Evolutionary conservation across 2,888 invertebrate species (phyloP).

Genomic region (Nymphalis polychloros): DNA sequence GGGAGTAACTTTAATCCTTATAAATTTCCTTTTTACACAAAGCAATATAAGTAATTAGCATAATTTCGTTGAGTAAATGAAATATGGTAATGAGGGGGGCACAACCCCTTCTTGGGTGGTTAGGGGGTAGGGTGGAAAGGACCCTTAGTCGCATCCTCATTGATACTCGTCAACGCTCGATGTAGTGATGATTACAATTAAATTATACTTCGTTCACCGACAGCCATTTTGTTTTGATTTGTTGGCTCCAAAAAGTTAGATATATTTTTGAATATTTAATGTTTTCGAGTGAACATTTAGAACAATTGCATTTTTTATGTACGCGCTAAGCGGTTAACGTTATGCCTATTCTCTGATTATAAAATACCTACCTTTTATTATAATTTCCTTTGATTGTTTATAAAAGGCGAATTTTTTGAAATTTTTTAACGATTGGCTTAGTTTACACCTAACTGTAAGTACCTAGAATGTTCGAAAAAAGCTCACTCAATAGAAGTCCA

Average conservation of each 20-base stretch:
- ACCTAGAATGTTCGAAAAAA: conserved; percentile 43
- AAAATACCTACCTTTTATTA: background rate
- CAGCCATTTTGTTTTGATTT: conserved; percentile 77
- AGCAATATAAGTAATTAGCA: conserved; percentile 83
- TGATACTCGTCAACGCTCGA: conserved; percentile 77
- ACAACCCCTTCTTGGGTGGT: conserved; percentile 70
- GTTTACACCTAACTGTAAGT: conserved; percentile 35
- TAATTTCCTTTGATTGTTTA: background rate
- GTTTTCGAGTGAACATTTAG: background rate
- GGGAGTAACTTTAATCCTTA: conserved; percentile 80
- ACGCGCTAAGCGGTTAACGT: background rate
- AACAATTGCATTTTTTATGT: background rate
- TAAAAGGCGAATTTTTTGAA: background rate
- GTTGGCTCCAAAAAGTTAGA: conserved; percentile 42
- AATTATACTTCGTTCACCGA: conserved; percentile 72
- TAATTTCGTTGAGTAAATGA: conserved; percentile 83
- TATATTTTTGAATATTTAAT: conserved; percentile 12
- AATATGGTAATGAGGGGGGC: conserved; percentile 81
- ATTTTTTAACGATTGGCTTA: conserved; percentile 26
- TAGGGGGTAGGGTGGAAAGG: conserved; percentile 58
- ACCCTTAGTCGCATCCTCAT: conserved; percentile 77
- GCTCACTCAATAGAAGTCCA: conserved; percentile 65
- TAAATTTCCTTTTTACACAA: conserved; percentile 83
- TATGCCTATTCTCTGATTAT: background rate
- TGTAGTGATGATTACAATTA: conserved; percentile 81